phyloP scores from a whole-genome alignment of 2,888 invertebrate species.

The Clepsis dumicolana region DNA sequence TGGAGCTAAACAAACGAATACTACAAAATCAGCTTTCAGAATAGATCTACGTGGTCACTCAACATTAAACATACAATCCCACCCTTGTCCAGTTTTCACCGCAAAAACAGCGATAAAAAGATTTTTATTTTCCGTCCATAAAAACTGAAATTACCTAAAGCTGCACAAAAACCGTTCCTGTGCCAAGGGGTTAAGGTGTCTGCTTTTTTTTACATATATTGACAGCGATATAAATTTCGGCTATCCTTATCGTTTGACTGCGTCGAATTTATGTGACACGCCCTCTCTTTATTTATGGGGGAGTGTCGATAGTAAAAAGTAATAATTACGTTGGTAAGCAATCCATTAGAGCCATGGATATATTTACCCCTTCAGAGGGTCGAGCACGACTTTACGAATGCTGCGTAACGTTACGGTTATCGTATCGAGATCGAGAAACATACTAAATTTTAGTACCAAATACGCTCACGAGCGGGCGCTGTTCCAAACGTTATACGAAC shows the following conservation, averaged over 20 bases:
- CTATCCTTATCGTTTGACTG: conserved; percentile 21
- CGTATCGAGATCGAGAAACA: too few species aligned
- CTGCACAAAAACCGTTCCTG: background rate
- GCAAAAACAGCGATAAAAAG: background rate
- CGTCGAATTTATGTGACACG: conserved; percentile 17
- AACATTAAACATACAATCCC: too few species aligned
- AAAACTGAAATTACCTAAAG: background rate
- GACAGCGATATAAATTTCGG: conserved; percentile 16
- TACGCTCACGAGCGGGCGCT: too few species aligned
- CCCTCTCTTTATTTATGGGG: conserved; percentile 18
- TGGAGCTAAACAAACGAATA: too few species aligned
- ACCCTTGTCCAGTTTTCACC: background rate
- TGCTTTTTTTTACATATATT: conserved; percentile 18
- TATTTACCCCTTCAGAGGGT: too few species aligned
- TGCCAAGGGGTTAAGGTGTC: background rate
- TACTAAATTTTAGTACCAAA: too few species aligned
- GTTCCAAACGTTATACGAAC: too few species aligned
- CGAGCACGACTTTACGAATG: too few species aligned
- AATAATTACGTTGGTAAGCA: conserved; percentile 21
- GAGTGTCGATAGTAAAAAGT: conserved; percentile 15
- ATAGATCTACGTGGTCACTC: too few species aligned
- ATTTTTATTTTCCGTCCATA: background rate
- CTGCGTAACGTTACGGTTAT: too few species aligned
- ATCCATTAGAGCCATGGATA: conserved; percentile 2
- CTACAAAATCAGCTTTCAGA: too few species aligned